These are phyloP conservation scores for Timema podura DNA, from an alignment of 2,888 invertebrate species.

Conservation along the genomic window DNA sequence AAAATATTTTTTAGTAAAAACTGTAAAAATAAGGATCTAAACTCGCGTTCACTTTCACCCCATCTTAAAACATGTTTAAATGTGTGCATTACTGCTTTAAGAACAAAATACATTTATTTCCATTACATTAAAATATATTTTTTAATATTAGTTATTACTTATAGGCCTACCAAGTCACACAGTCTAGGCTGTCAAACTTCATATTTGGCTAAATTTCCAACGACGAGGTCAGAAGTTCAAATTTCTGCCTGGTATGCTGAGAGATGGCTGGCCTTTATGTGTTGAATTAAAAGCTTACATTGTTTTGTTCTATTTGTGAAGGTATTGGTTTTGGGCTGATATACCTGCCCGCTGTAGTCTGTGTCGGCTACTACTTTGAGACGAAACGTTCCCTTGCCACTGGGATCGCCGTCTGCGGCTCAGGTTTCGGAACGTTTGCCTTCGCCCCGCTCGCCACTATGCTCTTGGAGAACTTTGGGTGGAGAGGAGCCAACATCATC, in stretches of 20 bases:
- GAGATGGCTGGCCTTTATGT: not conserved
- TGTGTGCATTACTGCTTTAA: too few relatives aligned
- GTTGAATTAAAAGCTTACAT: not conserved
- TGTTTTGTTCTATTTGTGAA: slow-evolving; percentile 43
- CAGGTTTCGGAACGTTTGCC: slow-evolving; percentile 91
- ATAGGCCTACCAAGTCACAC: too few relatives aligned
- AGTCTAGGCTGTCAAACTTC: too few relatives aligned
- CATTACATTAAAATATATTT: too few relatives aligned
- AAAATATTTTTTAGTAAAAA: too few relatives aligned
- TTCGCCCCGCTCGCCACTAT: slow-evolving; percentile 87
- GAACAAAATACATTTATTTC: too few relatives aligned
- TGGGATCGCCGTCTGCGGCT: slow-evolving; percentile 92
- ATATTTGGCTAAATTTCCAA: too few relatives aligned
- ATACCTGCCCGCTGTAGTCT: slow-evolving; percentile 94
- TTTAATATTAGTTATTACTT: too few relatives aligned
- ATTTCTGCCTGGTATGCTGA: not conserved
- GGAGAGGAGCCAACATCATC: slow-evolving; percentile 88
- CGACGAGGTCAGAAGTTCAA: too few relatives aligned
- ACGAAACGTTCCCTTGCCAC: slow-evolving; percentile 91
- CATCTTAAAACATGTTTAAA: too few relatives aligned
- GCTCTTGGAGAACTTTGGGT: slow-evolving; percentile 72
- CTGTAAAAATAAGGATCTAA: too few relatives aligned
- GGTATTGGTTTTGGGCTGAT: slow-evolving; percentile 91
- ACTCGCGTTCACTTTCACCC: too few relatives aligned
- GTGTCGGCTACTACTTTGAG: slow-evolving; percentile 97